A percentile compares a stretch with the other conserved stretches of the same genome.
These are phyloP conservation scores for Daphoenositta chrysoptera DNA, from an alignment of 2,113 vertebrate species.

Conservation along the genomic window DNA sequence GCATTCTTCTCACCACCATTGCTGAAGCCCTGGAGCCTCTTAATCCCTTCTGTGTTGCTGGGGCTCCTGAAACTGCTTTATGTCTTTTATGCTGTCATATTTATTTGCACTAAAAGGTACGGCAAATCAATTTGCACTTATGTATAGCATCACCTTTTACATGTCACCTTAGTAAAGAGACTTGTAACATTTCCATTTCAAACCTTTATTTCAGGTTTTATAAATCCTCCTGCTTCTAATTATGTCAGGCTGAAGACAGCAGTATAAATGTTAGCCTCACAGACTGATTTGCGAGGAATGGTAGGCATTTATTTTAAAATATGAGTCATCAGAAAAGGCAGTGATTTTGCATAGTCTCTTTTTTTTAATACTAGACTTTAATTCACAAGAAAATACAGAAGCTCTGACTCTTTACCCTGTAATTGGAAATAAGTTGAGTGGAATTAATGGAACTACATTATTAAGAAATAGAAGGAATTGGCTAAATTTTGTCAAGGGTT, in stretches of 20 bases:
- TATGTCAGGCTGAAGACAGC: not conserved
- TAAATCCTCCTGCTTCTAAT: constrained; percentile 3
- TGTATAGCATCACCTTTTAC: not conserved
- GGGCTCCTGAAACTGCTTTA: not conserved
- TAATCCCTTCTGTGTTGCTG: not conserved
- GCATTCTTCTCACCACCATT: not conserved
- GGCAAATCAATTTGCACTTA: not conserved
- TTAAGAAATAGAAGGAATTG: not conserved
- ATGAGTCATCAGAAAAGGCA: not conserved
- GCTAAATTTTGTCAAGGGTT: not conserved
- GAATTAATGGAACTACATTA: not conserved
- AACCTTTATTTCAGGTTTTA: constrained; percentile 3
- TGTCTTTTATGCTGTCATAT: not conserved
- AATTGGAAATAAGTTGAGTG: not conserved
- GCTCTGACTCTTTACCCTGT: not conserved
- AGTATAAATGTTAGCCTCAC: not conserved
- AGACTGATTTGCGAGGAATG: not conserved
- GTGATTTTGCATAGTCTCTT: not conserved
- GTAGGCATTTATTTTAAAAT: not conserved
- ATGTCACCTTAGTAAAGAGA: not conserved
- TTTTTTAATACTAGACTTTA: not conserved
- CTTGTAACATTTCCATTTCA: not conserved
- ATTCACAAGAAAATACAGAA: not conserved
- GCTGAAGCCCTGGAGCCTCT: not conserved
- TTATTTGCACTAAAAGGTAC: not conserved